Conservation (phyloP, 1,140 invertebrate species). For the Ostrea edulis region DNA sequence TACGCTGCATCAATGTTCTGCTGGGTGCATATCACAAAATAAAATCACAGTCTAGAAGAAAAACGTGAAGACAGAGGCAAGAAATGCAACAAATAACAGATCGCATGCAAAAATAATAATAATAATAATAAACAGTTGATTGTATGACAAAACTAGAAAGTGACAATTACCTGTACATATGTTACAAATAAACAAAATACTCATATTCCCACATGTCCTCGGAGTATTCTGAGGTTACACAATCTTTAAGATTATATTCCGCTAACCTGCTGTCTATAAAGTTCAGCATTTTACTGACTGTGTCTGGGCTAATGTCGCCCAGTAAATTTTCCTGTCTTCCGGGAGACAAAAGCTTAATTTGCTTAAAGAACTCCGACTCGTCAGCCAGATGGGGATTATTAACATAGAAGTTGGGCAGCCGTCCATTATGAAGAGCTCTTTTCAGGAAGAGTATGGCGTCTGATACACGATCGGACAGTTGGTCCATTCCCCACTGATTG, state of each 20-base stretch:
- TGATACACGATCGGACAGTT: constrained; percentile 67
- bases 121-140: neutral
- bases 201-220: constrained; percentile 75
- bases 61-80: constrained; percentile 1
- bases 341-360: constrained; percentile 57
- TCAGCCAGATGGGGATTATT: constrained; percentile 69
- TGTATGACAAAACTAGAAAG: neutral
- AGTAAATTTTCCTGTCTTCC: constrained; percentile 69
- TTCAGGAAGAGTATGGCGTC: constrained; percentile 70
- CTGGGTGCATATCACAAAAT: no score
- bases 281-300: constrained; percentile 61
- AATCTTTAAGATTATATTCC: constrained; percentile 66
- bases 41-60: neutral
- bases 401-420: constrained; percentile 70
- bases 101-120: neutral
- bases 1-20: no score
- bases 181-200: constrained; percentile 69
- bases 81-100: constrained; percentile 12
- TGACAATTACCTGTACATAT: neutral
- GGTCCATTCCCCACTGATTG: constrained; percentile 64
- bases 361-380: constrained; percentile 65
- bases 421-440: constrained; percentile 61
- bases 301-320: constrained; percentile 58
- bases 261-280: constrained; percentile 65
- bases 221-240: constrained; percentile 72